Evolutionary conservation across 1,140 invertebrate species (phyloP), one percentile per base, ranked within the genome.

Genomic region (Acromyrmex charruanus): DNA sequence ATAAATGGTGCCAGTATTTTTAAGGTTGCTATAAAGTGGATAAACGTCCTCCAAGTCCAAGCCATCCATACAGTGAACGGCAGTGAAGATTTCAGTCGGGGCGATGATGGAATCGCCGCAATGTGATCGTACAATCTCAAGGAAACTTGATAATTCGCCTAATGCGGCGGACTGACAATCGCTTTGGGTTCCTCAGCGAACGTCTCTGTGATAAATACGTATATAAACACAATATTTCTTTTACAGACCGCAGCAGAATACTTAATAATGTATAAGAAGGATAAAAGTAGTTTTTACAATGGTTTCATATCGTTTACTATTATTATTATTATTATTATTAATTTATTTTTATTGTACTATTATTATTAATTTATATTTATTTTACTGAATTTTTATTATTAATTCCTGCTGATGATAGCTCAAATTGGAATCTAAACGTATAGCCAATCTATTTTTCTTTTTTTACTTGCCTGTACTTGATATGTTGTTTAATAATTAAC

Each of bases 81-180:
- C 96, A 0, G 96, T 96, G 1, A 96, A 61, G n/a, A 96, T 91
- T 87, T 94, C 95, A 44, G 88, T 88, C 0, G 90, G 63, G 90
- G 63, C 93, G 58, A 96, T 94, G 49, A 96, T 93, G 55, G 94
- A 91, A 49, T 94, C 94, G 53, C 95, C 95, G 80, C 95, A 96
- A 93, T 74, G n/a, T 91, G 90, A 0, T 14, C 59, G 10, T 61
- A 0, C 2, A 31, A n/a, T 66, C 96, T 92, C 4, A 97, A 80
- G 0, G 96, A 96, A 1, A 96, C 95, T 92, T 97, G 89, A 89
- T 96, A 96, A 96, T 82, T 96, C 94, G 4, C 94, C 94, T 3
- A 85, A 85, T 3, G 68, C 49, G 6, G 68, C 49, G 6, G 84
- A 87, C 95, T 95, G 65, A 96, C 95, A 25, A 96, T 86, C 14